Evolutionary conservation across 2,113 vertebrate genomes (phyloP).

Genomic region (Hippocampus guttulatus): DNA sequence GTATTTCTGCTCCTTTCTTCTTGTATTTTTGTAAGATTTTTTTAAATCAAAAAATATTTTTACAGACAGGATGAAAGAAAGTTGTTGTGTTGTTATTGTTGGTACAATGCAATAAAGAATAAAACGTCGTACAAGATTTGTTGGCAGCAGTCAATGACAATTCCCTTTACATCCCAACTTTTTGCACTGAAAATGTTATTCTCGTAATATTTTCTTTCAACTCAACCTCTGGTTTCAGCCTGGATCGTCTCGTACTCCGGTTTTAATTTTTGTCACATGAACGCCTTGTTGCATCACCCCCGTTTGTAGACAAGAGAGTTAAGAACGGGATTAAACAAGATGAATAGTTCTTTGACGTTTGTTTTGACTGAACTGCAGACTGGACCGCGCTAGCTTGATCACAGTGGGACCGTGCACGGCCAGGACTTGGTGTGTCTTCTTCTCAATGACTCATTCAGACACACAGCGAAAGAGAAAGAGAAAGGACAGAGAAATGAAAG

Average conservation of each 20-base stretch:
- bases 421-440: conserved; percentile 47
- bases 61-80: too few species aligned
- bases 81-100: too few species aligned
- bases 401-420: conserved; percentile 42
- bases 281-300: neutral
- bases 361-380: conserved; percentile 52
- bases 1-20: too few species aligned
- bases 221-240: neutral
- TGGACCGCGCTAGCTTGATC: conserved; percentile 27
- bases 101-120: too few species aligned
- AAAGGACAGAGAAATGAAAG: conserved; percentile 43
- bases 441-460: conserved; percentile 61
- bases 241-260: neutral
- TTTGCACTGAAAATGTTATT: too few species aligned
- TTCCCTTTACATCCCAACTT: too few species aligned
- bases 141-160: too few species aligned
- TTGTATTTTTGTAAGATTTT: too few species aligned
- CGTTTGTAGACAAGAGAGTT: conserved; percentile 11
- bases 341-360: conserved; percentile 59
- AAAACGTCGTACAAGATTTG: too few species aligned
- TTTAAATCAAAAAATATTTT: too few species aligned
- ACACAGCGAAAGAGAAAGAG: neutral
- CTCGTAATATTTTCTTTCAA: too few species aligned
- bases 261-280: conserved; percentile 15
- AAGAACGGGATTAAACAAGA: conserved; percentile 44